Evolutionary conservation across 1,140 invertebrate species (phyloP), one percentile per base, ranked within the genome.

Genomic region (Riptortus pedestris): DNA sequence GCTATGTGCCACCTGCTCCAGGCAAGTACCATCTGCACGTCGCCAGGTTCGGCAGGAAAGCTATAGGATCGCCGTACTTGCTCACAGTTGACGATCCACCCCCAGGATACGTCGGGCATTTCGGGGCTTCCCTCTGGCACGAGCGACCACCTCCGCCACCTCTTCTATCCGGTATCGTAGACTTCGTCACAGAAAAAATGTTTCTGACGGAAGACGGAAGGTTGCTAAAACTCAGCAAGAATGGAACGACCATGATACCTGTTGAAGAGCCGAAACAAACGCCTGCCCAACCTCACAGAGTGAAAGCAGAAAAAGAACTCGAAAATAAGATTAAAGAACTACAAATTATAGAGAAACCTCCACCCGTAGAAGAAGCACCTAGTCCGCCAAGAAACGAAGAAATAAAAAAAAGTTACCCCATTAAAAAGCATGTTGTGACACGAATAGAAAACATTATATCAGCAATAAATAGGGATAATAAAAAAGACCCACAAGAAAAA

Each of bases 101-200:
- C 18, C 29, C 57, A 12, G 57, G 57, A 18, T 59, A 59, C 14
- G 16, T 2, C 11, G 57, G 57, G 1, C n/a, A 31, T 16, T 59
- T 59, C 57, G 57, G 57, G 12, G 26, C 28, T 22, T 14, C 57
- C 1, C 28, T 33, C 57, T 59, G 57, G 57, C 4, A 38, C 28
- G 57, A 59, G 3, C 9, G 26, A 12, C 28, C 57, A 2, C 26
- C 18, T 1, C 18, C 11, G 12, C 28, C 57, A 2, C 57, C 57
- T 26, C 16, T 55, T 2, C 28, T 59, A 2, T 59, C 28, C 24
- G 57, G 57, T 31, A 24, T 59, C 2, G 57, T 59, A 5, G 57
- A 59, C 33, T 59, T 59, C 28, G 28, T 59, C 4, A 59, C 57
- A 2, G 57, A 59, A 14, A 59, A 59, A n/a, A 59, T 59, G 57